Evolutionary conservation across 2,113 vertebrate species (phyloP).

Genomic region (Ptilorrhoa leucosticta): DNA sequence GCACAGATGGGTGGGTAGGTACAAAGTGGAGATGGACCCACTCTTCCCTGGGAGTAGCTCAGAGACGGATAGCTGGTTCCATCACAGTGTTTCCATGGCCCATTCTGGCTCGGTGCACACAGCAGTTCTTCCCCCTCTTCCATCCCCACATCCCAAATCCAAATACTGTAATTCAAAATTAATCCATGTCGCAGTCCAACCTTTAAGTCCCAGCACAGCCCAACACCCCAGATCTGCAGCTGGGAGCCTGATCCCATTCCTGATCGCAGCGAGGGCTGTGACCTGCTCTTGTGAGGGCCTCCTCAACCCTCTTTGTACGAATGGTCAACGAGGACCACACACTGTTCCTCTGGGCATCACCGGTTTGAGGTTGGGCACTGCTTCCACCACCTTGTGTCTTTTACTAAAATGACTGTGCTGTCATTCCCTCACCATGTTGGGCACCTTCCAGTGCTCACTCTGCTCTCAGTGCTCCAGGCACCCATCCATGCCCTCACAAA

Average conservation of each 20-base stretch:
- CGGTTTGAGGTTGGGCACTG: background rate
- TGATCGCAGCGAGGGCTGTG: background rate
- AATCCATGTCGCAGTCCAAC: background rate
- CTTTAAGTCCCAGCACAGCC: accelerated
- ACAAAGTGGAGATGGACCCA: background rate
- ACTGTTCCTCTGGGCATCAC: background rate
- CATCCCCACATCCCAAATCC: background rate
- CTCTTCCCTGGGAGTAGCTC: background rate
- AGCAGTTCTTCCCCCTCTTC: accelerated
- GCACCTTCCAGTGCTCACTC: background rate
- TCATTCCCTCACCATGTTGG: background rate
- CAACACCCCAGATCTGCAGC: background rate
- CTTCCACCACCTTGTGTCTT: background rate
- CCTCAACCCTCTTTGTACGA: background rate
- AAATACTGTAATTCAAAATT: background rate
- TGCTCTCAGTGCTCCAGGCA: background rate
- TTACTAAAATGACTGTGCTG: background rate
- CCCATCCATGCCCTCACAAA: accelerated
- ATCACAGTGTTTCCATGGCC: background rate
- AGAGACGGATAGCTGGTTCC: background rate
- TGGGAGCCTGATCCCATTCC: background rate
- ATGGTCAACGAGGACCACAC: accelerated
- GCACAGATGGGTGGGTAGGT: background rate
- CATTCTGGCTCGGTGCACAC: accelerated
- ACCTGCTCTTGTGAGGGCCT: no score